Conservation (phyloP, 2,888 invertebrate genomes). For the Epirrhoe tristata region DNA sequence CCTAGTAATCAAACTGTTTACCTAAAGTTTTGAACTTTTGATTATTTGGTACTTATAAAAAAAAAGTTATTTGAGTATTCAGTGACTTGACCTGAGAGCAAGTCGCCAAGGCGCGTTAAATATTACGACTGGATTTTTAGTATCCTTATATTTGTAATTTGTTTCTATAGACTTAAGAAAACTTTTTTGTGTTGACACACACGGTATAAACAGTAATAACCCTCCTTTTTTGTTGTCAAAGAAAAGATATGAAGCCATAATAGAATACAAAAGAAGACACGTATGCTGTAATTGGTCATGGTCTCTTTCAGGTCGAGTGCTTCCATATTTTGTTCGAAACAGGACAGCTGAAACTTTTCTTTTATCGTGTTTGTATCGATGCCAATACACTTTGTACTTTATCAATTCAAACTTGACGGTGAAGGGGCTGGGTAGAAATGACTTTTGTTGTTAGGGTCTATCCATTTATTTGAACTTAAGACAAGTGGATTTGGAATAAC, state of each 20-base stretch:
- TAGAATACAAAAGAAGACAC: not conserved
- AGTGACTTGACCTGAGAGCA: too few relatives aligned
- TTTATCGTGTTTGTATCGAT: constrained; percentile 58
- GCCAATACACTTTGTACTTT: constrained; percentile 22
- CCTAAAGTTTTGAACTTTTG: too few relatives aligned
- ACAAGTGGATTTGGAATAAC: constrained; percentile 1
- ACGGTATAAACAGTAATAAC: too few relatives aligned
- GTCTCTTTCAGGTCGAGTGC: not conserved
- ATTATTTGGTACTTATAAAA: too few relatives aligned
- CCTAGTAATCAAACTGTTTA: too few relatives aligned
- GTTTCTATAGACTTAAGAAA: too few relatives aligned
- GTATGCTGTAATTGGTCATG: not conserved
- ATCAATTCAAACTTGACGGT: constrained; percentile 24
- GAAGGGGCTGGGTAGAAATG: constrained; percentile 11
- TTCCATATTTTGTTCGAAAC: constrained; percentile 47
- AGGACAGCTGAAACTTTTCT: constrained; percentile 57
- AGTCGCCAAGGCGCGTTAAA: too few relatives aligned
- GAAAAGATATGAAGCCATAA: not conserved
- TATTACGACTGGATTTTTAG: too few relatives aligned
- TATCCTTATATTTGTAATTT: too few relatives aligned
- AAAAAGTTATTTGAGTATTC: too few relatives aligned
- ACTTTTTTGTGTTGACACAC: too few relatives aligned
- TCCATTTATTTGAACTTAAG: constrained; percentile 12
- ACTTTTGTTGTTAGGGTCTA: constrained; percentile 20
- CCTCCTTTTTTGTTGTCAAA: not conserved